These are phyloP conservation scores for Polia nebulosa DNA, from an alignment of 2,888 invertebrate genomes.

Conservation along the genomic window DNA sequence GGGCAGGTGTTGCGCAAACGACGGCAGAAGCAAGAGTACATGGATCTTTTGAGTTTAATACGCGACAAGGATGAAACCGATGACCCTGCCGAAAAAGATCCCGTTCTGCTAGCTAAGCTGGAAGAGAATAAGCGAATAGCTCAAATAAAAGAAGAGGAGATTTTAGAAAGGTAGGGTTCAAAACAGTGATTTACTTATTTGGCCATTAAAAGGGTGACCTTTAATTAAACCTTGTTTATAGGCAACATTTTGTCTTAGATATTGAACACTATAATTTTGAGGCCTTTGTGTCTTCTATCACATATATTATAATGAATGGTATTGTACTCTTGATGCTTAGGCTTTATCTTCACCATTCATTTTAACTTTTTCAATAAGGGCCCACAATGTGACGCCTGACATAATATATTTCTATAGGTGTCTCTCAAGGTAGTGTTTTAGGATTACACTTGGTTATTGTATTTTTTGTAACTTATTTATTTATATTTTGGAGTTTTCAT, in stretches of 20 bases:
- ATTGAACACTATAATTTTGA: too few species aligned
- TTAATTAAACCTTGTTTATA: too few species aligned
- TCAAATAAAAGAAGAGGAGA: slow-evolving; percentile 72
- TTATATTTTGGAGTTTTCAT: background rate
- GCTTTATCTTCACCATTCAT: background rate
- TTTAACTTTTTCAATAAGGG: background rate
- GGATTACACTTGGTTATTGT: background rate
- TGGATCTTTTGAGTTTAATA: slow-evolving; percentile 78
- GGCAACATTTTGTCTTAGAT: too few species aligned
- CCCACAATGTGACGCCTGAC: too few species aligned
- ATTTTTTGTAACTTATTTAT: background rate
- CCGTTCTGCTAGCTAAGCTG: slow-evolving; percentile 87
- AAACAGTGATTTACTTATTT: too few species aligned
- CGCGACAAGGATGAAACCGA: slow-evolving; percentile 63
- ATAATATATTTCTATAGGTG: background rate
- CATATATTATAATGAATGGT: background rate
- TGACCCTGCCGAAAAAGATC: slow-evolving; percentile 92
- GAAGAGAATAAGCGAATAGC: slow-evolving; percentile 84
- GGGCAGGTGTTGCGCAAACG: slow-evolving; percentile 79
- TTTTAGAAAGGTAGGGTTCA: slow-evolving; percentile 55
- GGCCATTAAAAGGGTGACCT: too few species aligned
- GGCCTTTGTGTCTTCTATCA: background rate
- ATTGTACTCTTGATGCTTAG: background rate
- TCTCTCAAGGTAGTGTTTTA: slow-evolving; percentile 1
- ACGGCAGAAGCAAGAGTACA: slow-evolving; percentile 83